Conservation (phyloP, 2,888 invertebrate genomes). For the Bibio marci region DNA sequence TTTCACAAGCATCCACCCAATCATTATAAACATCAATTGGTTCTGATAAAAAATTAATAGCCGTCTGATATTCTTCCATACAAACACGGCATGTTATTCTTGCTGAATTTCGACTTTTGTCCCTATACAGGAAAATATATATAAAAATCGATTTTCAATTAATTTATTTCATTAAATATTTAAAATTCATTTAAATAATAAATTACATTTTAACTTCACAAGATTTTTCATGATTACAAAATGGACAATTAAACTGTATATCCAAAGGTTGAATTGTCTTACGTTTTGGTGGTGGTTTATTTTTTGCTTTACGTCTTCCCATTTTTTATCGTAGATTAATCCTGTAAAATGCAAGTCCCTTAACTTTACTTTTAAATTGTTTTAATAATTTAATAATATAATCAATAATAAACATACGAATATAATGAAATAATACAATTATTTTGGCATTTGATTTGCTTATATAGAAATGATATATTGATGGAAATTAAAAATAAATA, state of each 20-base stretch:
- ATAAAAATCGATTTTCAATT: slow-evolving; percentile 3
- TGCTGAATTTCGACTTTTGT: slow-evolving; percentile 85
- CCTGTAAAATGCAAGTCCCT: no score
- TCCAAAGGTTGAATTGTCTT: slow-evolving; percentile 89
- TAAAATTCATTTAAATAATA: slow-evolving; percentile 1
- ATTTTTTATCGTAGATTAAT: no score
- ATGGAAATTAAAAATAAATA: no score
- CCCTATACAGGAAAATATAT: slow-evolving; percentile 41
- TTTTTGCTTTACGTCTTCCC: slow-evolving; percentile 93
- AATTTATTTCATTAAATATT: slow-evolving; percentile 3
- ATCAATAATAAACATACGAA: no score
- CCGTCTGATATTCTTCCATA: slow-evolving; percentile 90
- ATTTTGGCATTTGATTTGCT: no score
- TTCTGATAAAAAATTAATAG: slow-evolving; percentile 90
- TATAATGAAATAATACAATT: no score
- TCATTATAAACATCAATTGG: slow-evolving; percentile 98
- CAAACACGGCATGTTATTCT: slow-evolving; percentile 91
- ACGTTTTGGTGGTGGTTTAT: slow-evolving; percentile 89
- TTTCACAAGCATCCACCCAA: slow-evolving; percentile 99
- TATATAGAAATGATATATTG: no score
- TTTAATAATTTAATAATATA: no score
- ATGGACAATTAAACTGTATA: slow-evolving; percentile 94
- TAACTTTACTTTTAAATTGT: no score
- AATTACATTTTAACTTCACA: slow-evolving; percentile 98
- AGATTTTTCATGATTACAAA: slow-evolving; percentile 98